Evolutionary conservation across 2,888 invertebrate genomes (phyloP).

Genomic region (Plusia festucae): DNA sequence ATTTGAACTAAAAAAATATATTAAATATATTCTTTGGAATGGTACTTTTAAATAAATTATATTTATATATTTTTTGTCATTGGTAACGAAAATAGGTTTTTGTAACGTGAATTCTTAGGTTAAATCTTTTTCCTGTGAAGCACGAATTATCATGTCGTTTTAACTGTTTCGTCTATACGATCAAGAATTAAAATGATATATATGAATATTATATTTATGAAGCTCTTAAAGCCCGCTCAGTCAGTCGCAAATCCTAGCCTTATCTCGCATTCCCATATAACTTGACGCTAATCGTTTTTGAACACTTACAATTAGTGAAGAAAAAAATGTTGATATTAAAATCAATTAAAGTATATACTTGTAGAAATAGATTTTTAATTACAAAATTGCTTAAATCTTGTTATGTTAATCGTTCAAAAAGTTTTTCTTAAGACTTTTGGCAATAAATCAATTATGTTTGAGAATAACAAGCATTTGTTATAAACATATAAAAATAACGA

Average conservation of each 20-base stretch:
- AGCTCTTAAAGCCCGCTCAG: neutral
- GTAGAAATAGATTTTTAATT: neutral
- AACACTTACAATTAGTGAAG: neutral
- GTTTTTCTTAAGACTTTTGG: neutral
- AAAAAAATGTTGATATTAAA: neutral
- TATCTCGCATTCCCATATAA: neutral
- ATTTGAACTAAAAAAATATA: no score
- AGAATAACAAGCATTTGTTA: neutral
- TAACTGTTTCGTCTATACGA: neutral
- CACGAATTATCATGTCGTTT: neutral
- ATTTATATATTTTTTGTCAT: no score
- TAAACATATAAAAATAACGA: no score
- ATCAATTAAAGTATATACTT: neutral
- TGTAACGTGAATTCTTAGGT: neutral
- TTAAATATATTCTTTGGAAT: no score
- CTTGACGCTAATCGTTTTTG: constrained; percentile 5
- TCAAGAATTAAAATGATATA: neutral
- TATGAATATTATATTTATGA: neutral
- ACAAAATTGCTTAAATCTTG: neutral
- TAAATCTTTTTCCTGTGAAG: neutral
- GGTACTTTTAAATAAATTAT: no score
- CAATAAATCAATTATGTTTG: neutral
- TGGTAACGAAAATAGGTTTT: no score
- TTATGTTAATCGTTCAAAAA: constrained; percentile 3
- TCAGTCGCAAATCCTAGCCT: neutral